Base-by-base conservation (phyloP, 1,140 invertebrate genomes). In the Saccostrea echinata region DNA sequence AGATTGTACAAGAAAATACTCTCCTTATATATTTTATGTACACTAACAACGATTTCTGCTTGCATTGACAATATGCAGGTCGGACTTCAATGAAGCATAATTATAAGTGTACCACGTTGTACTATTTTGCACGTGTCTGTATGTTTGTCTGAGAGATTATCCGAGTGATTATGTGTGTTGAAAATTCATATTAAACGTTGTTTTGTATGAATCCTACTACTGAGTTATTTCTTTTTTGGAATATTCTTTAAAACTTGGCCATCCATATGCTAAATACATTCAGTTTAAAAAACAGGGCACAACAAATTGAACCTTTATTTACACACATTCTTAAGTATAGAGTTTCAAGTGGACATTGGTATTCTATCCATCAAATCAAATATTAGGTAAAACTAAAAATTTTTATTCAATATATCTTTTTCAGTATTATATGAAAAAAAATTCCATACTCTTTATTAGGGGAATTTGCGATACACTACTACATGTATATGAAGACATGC, bases 121-220 rank as follows among this genome's bases (percentile, higher is more conserved):
- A 27, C 11, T 76, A 33, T 76, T 76, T 76, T 76, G 68, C 68
- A 76, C 68, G 24, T 76, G 68, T 76, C 68, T 76, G 68, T 76
- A 76, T 76, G 68, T 76, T 30, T 76, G 68, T 76, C 68, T 30
- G 68, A 33, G 68, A 76, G 68, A 76, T 16, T 30, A 76, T 33
- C 68, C 68, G 68, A 76, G 68, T 76, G 68, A 76, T 33, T 27
- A 27, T 33, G 68, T 76, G 30, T 76, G 68, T 76, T 76, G 24
- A 33, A 76, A 76, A 76, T 13, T 76, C 68, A 76, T 76, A 76
- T 76, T 76, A 76, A 76, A 76, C 68, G 68, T 76, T 76, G 68
- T 76, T 76, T 76, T 76, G 27, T 76, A 76, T 76, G 68, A 76
- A 33, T 76, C 68, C 27, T 76, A 76, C 27, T 4, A 30, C 24